Evolutionary conservation across 2,797 vertebrate species (phyloP), one percentile per base, ranked within the genome.

Genomic region (Silurus aristotelis): DNA sequence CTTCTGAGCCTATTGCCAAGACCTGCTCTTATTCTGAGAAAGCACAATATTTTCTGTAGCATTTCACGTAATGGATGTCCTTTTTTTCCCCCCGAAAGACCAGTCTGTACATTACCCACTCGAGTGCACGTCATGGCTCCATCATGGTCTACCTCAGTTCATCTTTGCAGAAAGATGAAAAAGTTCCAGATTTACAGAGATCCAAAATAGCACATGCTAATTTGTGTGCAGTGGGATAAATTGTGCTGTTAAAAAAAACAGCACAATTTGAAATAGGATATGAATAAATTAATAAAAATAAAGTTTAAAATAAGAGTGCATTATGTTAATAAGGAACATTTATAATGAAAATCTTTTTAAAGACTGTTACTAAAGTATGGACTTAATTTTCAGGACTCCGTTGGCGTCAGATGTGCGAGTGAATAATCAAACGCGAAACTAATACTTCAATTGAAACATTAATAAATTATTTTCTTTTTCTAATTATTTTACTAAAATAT

Each of bases 161-260:
- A 66, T 48, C 58, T 64, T 71, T 19, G 48, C 66, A 27, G 27
- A 52, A 73, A 38, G n/a, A 56, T 63, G 5, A 83, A 14, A 13
- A n/a, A 3, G 22, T 55, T 13, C 2, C 22, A 15, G n/a, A 25
- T 25, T 25, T 25, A 72, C 43, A n/a, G 19, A 55, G 71, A 73
- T 25, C 48, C 48, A 25, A 8, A 73, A 55, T 73, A 73, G 14
- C 71, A 72, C 70, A 73, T 73, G 46, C 22, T 73, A 73, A 73
- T 73, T 73, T 55, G 71, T 73, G 71, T 73, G 71, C 46, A 25
- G 71, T 55, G 46, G 71, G 71, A 73, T 48, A 73, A n/a, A 72
- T n/a, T 73, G 71, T 52, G 22, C 46, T n/a, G 6, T 68, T 68
- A 38, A 17, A 17, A 68, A 68, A 68, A 68, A 17, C 66, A 2